These are phyloP conservation scores for Maconellicoccus hirsutus DNA, from an alignment of 1,140 invertebrate genomes.

Conservation along the genomic window DNA sequence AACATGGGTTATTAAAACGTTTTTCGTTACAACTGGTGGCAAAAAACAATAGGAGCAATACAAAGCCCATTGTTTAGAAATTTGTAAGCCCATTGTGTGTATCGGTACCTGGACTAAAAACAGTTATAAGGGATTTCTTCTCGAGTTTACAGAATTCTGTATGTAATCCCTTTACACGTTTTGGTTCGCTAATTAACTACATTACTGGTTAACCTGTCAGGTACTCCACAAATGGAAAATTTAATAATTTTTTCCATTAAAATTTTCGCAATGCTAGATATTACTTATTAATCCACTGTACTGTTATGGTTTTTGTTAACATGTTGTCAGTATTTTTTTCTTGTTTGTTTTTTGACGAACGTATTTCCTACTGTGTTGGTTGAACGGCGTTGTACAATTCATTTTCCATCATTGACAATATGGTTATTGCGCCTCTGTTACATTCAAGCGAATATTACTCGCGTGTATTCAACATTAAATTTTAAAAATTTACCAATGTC, in stretches of 20 bases:
- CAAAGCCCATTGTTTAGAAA: slow-evolving; percentile 15
- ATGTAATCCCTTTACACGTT: slow-evolving; percentile 13
- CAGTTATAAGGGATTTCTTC: slow-evolving; percentile 11
- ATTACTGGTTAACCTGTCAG: slow-evolving; percentile 18
- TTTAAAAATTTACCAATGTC: too few species aligned
- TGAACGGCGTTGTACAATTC: neutral
- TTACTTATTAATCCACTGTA: neutral
- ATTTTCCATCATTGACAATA: neutral
- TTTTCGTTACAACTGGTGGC: slow-evolving; percentile 3
- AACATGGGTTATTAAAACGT: slow-evolving; percentile 8
- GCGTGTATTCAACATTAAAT: too few species aligned
- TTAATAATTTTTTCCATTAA: slow-evolving; percentile 15
- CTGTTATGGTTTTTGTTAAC: neutral
- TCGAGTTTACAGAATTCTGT: neutral
- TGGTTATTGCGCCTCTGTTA: too few species aligned
- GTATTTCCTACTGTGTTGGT: neutral
- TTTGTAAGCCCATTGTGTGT: slow-evolving; percentile 8
- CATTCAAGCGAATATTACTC: too few species aligned
- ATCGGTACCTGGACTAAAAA: neutral
- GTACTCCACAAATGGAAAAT: neutral
- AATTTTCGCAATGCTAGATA: neutral
- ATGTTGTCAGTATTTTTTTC: neutral
- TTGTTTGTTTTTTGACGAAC: neutral
- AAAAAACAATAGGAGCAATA: slow-evolving; percentile 21
- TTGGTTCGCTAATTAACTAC: slow-evolving; percentile 17